Conservation (phyloP, 1,140 invertebrate genomes). For the Antheraea mylitta region DNA sequence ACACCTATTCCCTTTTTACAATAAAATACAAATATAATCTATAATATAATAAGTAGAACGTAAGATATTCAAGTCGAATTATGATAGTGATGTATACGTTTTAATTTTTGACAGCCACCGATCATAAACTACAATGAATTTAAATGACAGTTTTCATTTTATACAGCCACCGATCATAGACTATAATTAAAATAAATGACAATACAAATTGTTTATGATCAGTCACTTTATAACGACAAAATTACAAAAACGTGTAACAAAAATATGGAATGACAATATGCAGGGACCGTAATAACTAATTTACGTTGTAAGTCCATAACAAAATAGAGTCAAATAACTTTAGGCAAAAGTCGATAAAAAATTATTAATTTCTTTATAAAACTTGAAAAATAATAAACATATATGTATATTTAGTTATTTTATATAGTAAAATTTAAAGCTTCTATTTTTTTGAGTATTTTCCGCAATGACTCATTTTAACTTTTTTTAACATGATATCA, state of each 20-base stretch:
- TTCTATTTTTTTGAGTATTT: neutral
- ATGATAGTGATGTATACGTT: no score
- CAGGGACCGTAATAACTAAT: neutral
- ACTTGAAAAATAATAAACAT: no score
- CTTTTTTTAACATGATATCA: no score
- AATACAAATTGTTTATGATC: neutral
- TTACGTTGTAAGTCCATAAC: neutral
- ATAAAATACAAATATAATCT: constrained; percentile 25
- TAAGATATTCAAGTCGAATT: no score
- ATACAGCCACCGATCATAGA: neutral
- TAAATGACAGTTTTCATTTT: neutral
- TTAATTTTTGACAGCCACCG: no score
- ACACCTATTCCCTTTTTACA: constrained; percentile 48
- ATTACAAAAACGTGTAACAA: neutral
- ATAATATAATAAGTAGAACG: neutral
- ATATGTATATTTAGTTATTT: no score
- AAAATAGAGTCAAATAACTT: no score
- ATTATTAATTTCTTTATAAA: no score
- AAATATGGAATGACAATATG: neutral
- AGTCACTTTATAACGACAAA: neutral
- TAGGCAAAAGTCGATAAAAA: neutral
- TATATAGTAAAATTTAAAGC: no score
- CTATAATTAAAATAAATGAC: neutral
- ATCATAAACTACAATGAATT: neutral
- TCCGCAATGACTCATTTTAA: neutral